phyloP scores from a whole-genome alignment of 2,113 vertebrate species.

The Ameiurus melas region DNA sequence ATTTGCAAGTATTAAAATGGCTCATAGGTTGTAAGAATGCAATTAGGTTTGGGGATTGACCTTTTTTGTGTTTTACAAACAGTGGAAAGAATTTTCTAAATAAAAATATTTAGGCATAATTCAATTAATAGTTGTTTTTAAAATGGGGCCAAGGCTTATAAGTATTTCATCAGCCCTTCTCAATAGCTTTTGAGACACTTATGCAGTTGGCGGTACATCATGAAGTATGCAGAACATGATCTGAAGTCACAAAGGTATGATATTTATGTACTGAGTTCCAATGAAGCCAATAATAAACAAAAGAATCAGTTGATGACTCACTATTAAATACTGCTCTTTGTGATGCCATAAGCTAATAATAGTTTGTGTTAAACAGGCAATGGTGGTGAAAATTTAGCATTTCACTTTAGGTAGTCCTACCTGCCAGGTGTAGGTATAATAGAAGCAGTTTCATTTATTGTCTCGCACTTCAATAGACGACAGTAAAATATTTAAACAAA shows the following conservation, averaged over 20 bases:
- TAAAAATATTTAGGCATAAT: slow-evolving; percentile 13
- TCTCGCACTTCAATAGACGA: slow-evolving; percentile 19
- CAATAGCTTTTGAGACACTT: neutral
- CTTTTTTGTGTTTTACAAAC: slow-evolving; percentile 28
- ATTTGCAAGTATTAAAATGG: slow-evolving; percentile 30
- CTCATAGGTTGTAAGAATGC: neutral
- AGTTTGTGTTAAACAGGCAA: neutral
- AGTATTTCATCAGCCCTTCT: slow-evolving; percentile 48
- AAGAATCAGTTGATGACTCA: neutral
- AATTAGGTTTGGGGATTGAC: neutral
- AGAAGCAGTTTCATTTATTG: slow-evolving; percentile 15
- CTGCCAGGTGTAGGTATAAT: slow-evolving; percentile 62
- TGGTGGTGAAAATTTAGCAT: neutral
- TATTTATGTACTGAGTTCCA: neutral
- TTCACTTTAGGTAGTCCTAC: slow-evolving; percentile 9
- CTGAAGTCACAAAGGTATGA: neutral
- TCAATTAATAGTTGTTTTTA: slow-evolving; percentile 12
- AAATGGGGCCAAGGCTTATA: slow-evolving; percentile 68
- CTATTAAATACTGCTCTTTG: neutral
- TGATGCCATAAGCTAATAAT: neutral
- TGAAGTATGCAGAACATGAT: neutral
- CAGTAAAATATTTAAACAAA: neutral
- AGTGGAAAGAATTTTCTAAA: neutral
- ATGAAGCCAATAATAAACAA: neutral
- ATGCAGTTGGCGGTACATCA: neutral